phyloP scores from a whole-genome alignment of 1,140 invertebrate genomes.

The Planococcus citri region DNA sequence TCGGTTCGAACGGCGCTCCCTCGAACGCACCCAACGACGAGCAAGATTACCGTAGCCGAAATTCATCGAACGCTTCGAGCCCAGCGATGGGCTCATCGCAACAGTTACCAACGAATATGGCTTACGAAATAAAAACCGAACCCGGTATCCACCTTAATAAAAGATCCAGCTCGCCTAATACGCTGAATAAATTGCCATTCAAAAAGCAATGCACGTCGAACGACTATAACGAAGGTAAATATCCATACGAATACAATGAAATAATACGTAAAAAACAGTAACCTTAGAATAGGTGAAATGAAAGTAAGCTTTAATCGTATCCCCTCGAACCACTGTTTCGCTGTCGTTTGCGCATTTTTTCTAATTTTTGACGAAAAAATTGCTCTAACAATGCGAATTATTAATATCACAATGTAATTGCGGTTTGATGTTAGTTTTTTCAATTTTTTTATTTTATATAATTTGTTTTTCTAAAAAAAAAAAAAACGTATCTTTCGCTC shows the following conservation, averaged over 20 bases:
- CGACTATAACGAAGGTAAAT: slow-evolving; percentile 28
- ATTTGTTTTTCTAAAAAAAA: too few species aligned
- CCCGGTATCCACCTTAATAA: slow-evolving; percentile 23
- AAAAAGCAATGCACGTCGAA: slow-evolving; percentile 26
- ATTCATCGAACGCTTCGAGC: slow-evolving; percentile 23
- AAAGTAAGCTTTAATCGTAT: too few species aligned
- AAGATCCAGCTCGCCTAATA: slow-evolving; percentile 21
- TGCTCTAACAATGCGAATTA: too few species aligned
- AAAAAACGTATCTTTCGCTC: too few species aligned
- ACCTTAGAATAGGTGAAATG: too few species aligned
- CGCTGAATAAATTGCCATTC: slow-evolving; percentile 21
- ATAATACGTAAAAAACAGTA: too few species aligned
- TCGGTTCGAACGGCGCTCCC: slow-evolving; percentile 26
- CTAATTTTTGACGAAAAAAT: too few species aligned
- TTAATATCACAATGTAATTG: too few species aligned
- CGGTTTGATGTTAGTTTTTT: too few species aligned
- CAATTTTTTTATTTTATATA: too few species aligned
- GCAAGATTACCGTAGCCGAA: slow-evolving; percentile 17
- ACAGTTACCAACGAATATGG: slow-evolving; percentile 18
- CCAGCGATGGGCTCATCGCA: slow-evolving; percentile 1
- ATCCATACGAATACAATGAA: background rate
- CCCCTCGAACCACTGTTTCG: too few species aligned
- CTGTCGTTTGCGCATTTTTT: too few species aligned
- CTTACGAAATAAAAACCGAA: slow-evolving; percentile 27
- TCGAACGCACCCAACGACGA: slow-evolving; percentile 22